Evolutionary conservation across 2,888 invertebrate species (phyloP).

Genomic region (Sepiola atlantica): DNA sequence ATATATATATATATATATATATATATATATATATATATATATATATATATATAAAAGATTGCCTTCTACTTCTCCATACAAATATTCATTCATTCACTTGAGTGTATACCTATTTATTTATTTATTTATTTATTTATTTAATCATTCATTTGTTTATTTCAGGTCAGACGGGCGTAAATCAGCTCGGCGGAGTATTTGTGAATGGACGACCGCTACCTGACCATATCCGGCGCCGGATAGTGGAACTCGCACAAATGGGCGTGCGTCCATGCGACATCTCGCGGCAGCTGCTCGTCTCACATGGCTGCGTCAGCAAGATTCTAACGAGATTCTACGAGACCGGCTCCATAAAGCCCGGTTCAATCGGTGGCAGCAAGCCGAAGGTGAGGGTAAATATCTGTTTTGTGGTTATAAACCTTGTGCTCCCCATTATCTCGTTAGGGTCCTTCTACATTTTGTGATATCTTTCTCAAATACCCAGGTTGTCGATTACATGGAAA

Average conservation of each 20-base stretch:
- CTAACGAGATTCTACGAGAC: conserved; percentile 97
- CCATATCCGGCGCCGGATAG: conserved; percentile 92
- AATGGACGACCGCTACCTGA: conserved; percentile 97
- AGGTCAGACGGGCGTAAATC: conserved; percentile 98
- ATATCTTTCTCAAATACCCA: neutral
- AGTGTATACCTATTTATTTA: neutral
- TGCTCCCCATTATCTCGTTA: neutral
- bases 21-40: too few species aligned
- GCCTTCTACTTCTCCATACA: neutral
- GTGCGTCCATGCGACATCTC: conserved; percentile 98
- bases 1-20: too few species aligned
- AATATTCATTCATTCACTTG: too few species aligned
- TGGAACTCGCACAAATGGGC: conserved; percentile 93
- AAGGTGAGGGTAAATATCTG: conserved; percentile 81
- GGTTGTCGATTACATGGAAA: too few species aligned
- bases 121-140: neutral
- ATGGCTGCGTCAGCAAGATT: conserved; percentile 98
- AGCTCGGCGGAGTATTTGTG: conserved; percentile 96
- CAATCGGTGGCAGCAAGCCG: conserved; percentile 94
- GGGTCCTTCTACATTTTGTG: neutral
- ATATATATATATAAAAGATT: too few species aligned
- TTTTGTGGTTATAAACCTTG: conserved; percentile 33
- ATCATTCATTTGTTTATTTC: conserved; percentile 60
- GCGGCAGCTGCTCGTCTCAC: conserved; percentile 93
- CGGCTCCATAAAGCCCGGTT: conserved; percentile 94